phyloP scores from a whole-genome alignment of 2,113 vertebrate species.

The Gavialis gangeticus region DNA sequence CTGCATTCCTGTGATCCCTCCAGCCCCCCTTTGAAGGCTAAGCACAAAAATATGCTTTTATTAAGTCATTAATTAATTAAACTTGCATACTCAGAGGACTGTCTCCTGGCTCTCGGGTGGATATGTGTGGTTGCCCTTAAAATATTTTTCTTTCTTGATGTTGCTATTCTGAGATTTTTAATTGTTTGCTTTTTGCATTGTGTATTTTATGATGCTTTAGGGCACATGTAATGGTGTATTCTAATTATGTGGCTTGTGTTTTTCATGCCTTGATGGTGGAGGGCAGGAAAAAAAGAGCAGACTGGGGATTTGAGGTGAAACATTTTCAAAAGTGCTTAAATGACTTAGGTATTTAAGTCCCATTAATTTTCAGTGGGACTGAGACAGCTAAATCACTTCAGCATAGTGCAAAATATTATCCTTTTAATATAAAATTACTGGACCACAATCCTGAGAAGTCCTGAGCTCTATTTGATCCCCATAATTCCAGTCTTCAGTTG shows the following conservation, averaged over 20 bases:
- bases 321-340: background rate
- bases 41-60: background rate
- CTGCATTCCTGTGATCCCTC: background rate
- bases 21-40: background rate
- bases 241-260: background rate
- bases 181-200: background rate
- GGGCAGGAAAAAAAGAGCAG: background rate
- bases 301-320: background rate
- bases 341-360: background rate
- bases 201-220: background rate
- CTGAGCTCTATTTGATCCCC: background rate
- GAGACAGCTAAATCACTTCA: background rate
- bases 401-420: background rate
- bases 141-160: background rate
- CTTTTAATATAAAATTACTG: background rate
- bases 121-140: background rate
- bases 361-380: background rate
- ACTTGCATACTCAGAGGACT: background rate
- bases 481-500: background rate
- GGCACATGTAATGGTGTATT: background rate
- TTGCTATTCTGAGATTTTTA: background rate
- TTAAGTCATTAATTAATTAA: background rate
- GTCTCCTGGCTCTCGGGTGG: background rate
- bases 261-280: background rate
- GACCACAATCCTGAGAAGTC: background rate